These are phyloP conservation scores for Melanotaenia parkinsoni DNA, from an alignment of 2,797 vertebrate species.

Conservation along the genomic window DNA sequence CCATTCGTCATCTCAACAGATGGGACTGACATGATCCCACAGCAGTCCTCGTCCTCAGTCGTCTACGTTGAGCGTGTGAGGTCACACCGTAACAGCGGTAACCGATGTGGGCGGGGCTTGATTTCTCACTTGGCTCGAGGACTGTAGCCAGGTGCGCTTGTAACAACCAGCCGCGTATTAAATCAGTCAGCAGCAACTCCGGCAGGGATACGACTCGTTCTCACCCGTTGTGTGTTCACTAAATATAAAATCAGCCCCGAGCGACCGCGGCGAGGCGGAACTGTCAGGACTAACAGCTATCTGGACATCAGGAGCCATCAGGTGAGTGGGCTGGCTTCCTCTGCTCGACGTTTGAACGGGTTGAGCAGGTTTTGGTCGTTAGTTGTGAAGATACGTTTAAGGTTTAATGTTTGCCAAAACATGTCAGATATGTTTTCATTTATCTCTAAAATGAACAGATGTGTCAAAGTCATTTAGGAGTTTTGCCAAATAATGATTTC, in stretches of 20 bases:
- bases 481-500: neutral
- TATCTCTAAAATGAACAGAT: no score
- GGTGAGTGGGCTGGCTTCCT: conserved; percentile 23
- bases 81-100: neutral
- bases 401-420: no score
- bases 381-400: neutral
- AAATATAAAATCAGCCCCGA: neutral
- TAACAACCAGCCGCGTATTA: neutral
- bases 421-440: neutral
- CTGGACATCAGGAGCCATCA: conserved; percentile 34
- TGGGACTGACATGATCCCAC: neutral
- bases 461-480: no score
- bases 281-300: conserved; percentile 7
- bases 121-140: conserved; percentile 1
- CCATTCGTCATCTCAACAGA: neutral
- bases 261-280: neutral
- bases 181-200: neutral
- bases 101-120: conserved; percentile 12
- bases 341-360: conserved; percentile 21
- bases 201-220: neutral
- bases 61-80: neutral
- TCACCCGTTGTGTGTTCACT: neutral
- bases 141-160: neutral
- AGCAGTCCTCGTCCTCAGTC: neutral
- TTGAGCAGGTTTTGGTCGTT: neutral